Conservation (phyloP, 2,797 vertebrate genomes). For the Anguilla megastoma region DNA sequence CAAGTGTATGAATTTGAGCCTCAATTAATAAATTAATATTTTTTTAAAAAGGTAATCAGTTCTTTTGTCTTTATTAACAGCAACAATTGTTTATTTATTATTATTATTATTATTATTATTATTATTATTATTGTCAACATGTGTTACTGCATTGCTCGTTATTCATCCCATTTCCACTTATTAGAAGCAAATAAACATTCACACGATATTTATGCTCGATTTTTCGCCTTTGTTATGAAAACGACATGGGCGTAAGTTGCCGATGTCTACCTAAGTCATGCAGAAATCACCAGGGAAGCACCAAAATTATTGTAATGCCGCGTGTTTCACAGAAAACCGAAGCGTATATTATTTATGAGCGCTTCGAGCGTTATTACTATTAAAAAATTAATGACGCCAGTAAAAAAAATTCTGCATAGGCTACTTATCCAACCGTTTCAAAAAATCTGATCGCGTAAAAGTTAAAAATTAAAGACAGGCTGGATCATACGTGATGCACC, state of each 20-base stretch:
- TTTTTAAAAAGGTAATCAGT: background rate
- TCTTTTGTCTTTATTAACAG: background rate
- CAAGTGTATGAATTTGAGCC: constrained; percentile 67
- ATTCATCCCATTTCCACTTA: background rate
- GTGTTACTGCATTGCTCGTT: background rate
- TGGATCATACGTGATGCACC: background rate
- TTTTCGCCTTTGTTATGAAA: background rate
- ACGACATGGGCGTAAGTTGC: background rate
- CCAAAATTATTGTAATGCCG: constrained; percentile 45
- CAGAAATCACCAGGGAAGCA: constrained; percentile 8
- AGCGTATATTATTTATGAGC: constrained; percentile 72
- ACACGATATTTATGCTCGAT: background rate
- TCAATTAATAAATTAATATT: constrained; percentile 67
- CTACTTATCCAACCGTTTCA: constrained; percentile 48
- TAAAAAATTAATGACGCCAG: constrained; percentile 64
- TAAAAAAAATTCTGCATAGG: constrained; percentile 43
- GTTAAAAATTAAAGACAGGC: constrained; percentile 20
- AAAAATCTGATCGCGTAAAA: constrained; percentile 28
- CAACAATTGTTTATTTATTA: constrained; percentile 27
- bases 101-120: background rate
- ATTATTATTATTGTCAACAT: background rate
- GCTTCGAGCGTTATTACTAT: constrained; percentile 66
- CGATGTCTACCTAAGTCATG: constrained; percentile 24
- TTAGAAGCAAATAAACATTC: background rate
- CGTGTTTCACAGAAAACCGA: constrained; percentile 47